Base-by-base conservation (phyloP, 2,888 invertebrate genomes). In the Vanessa cardui region DNA sequence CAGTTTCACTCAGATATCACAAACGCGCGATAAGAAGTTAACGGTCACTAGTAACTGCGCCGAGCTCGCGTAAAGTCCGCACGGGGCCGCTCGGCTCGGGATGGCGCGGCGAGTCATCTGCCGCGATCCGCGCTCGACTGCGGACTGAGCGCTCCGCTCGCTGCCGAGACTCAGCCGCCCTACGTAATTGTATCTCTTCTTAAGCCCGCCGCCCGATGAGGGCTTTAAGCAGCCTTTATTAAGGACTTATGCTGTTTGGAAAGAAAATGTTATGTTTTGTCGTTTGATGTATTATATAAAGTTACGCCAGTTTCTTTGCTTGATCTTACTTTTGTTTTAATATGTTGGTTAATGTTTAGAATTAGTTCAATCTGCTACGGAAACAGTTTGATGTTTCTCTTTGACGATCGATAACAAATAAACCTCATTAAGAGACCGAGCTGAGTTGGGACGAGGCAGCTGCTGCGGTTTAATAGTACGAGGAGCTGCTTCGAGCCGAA, bases 101-200 rank as follows among this genome's bases (percentile, higher is more conserved):
- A 21, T 6, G 15, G 5, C 2, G 21, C 21, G 4, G 12, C 1
- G 16, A 52, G 26, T 49, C 75, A 71, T 66, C 61, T 66, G 66
- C 33, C 66, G 62, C 66, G 66, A 58, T 50, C 54, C 67, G 71
- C 69, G 71, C 60, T 65, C 72, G 69, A 66, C 58, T 61, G 73
- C 71, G 61, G 72, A 76, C 67, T 75, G 75, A 68, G 61, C 65
- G 60, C 39, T 12, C 61, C 54, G 33, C 44, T 54, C 61, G 56
- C 47, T 63, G 47, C n/a, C 31, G 54, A 54, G 31, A 31, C 54
- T 54, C 18, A 16, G 33, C 54, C 54, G 54, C 54, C 54, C 61
- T 59, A 60, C 54, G 59, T 56, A 67, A 70, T 64, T 39, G 49
- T 45, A 64, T 66, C 54, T 54, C 21, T 50, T 63, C 56, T 56